phyloP scores from a whole-genome alignment of 1,140 invertebrate species.

The Harpegnathos saltator region DNA sequence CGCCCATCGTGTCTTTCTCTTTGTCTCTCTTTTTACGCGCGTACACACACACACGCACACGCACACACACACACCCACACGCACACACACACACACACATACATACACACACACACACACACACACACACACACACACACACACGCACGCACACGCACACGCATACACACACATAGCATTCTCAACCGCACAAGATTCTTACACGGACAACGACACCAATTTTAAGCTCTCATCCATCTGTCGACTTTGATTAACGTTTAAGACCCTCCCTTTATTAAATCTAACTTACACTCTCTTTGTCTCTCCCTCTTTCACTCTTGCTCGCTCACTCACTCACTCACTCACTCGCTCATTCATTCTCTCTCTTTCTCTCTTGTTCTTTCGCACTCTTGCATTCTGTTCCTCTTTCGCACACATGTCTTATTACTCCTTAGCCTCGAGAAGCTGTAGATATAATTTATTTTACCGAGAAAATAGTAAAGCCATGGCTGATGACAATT shows the following conservation, averaged over 20 bases:
- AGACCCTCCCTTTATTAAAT: conserved; percentile 20
- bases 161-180: conserved; percentile 8
- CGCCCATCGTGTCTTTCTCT: conserved; percentile 28
- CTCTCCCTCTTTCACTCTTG: too few species aligned
- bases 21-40: too few species aligned
- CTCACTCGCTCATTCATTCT: not conserved
- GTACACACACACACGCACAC: not conserved
- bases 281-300: conserved; percentile 18
- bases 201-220: conserved; percentile 2
- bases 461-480: conserved; percentile 69
- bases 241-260: conserved; percentile 40
- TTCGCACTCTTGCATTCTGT: not conserved
- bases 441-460: conserved; percentile 71
- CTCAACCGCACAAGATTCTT: conserved; percentile 26
- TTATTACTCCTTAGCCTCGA: conserved; percentile 65
- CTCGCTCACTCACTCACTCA: not conserved
- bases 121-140: conserved; percentile 21
- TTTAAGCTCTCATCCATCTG: not conserved
- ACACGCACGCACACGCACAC: not conserved
- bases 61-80: conserved; percentile 17
- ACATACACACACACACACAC: not conserved
- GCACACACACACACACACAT: not conserved
- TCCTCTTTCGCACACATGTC: not conserved
- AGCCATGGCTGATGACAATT: conserved; percentile 67
- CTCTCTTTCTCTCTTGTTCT: not conserved